phyloP scores from a whole-genome alignment of 2,888 invertebrate species.

The Ophion ventricosus region DNA sequence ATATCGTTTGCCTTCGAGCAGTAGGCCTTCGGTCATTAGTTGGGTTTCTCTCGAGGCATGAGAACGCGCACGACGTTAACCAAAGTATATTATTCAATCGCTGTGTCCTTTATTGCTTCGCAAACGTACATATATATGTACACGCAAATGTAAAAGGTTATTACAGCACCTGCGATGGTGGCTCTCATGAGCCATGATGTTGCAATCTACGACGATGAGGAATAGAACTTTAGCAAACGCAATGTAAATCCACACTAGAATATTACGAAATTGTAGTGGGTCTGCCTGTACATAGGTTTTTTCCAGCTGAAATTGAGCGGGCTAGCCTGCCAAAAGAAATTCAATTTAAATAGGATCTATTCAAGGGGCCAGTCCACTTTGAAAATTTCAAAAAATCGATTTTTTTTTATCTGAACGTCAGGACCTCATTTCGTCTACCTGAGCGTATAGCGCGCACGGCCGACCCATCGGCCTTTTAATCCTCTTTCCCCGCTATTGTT shows the following conservation, averaged over 20 bases:
- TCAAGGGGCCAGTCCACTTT: too few species aligned
- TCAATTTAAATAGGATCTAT: too few species aligned
- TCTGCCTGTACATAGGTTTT: too few species aligned
- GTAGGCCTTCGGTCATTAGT: constrained; percentile 43
- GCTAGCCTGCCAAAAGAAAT: too few species aligned
- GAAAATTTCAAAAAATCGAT: too few species aligned
- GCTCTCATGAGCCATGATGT: constrained; percentile 37
- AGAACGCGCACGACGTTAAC: constrained; percentile 44
- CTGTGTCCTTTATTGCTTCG: constrained; percentile 45
- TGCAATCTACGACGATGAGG: constrained; percentile 22
- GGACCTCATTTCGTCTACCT: too few species aligned
- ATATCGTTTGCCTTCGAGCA: constrained; percentile 13
- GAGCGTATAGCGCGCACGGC: too few species aligned
- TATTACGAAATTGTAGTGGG: too few species aligned
- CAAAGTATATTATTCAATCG: constrained; percentile 57
- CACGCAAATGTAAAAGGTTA: not conserved
- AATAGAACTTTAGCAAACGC: constrained; percentile 23
- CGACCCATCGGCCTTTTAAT: too few species aligned
- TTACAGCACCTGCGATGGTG: constrained; percentile 42
- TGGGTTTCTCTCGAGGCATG: constrained; percentile 45
- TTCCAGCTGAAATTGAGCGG: too few species aligned
- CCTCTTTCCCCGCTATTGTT: too few species aligned
- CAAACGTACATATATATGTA: not conserved
- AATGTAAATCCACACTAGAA: not conserved
- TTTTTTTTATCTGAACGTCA: too few species aligned